A percentile compares a stretch with the other conserved stretches of the same genome.
Conservation (phyloP, 1,140 invertebrate species). For the Drosophila auraria region DNA sequence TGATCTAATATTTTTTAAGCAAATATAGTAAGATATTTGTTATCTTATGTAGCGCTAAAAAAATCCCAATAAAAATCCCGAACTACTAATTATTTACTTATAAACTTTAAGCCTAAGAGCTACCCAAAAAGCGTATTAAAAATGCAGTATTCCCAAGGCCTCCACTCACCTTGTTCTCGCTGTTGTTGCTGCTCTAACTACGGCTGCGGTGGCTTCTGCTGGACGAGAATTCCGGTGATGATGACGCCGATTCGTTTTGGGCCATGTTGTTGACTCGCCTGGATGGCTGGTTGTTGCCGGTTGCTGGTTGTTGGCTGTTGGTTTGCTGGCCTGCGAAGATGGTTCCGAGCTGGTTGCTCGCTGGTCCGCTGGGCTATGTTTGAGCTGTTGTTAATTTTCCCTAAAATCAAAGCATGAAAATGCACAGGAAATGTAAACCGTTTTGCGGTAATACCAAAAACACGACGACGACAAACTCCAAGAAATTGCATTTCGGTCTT, state of each 20-base stretch:
- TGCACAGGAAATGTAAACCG: slow-evolving; percentile 81
- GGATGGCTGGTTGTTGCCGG: slow-evolving; percentile 46
- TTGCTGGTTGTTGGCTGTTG: slow-evolving; percentile 35
- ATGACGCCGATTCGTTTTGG: slow-evolving; percentile 82
- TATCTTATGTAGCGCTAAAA: too few relatives aligned
- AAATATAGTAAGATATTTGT: not conserved
- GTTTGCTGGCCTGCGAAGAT: slow-evolving; percentile 32
- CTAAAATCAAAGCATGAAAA: slow-evolving; percentile 81
- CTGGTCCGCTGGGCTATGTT: slow-evolving; percentile 48
- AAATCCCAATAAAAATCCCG: not conserved
- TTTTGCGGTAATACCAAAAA: slow-evolving; percentile 63
- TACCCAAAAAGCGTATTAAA: slow-evolving; percentile 18
- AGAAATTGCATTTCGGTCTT: slow-evolving; percentile 67
- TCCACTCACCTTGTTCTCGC: slow-evolving; percentile 38
- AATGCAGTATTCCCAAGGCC: not conserved
- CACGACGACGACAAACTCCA: slow-evolving; percentile 39
- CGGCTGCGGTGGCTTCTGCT: slow-evolving; percentile 55
- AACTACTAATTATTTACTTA: too few relatives aligned
- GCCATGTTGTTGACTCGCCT: slow-evolving; percentile 76
- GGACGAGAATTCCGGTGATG: slow-evolving; percentile 61
- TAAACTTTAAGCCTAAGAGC: too few relatives aligned
- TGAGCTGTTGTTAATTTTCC: slow-evolving; percentile 83
- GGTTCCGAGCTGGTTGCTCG: slow-evolving; percentile 56
- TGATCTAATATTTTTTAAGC: too few relatives aligned
- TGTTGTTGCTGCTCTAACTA: slow-evolving; percentile 54